Conservation (phyloP, 1,140 invertebrate genomes). For the Temnothorax longispinosus region DNA sequence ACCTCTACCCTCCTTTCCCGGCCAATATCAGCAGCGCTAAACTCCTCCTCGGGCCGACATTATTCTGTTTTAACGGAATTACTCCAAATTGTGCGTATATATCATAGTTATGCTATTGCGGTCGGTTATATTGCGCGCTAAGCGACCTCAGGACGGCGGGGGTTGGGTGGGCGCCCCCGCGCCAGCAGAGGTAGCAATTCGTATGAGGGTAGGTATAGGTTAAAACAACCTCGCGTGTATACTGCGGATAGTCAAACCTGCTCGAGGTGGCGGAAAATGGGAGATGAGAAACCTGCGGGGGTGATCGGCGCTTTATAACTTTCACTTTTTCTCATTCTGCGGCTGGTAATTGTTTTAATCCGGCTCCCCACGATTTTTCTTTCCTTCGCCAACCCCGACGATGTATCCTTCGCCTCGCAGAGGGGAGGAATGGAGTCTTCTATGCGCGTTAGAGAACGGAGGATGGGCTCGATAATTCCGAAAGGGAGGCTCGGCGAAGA, state of each 20-base stretch:
- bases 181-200: constrained; percentile 47
- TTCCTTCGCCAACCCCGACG: background rate
- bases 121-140: constrained; percentile 74
- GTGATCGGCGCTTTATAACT: constrained; percentile 51
- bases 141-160: constrained; percentile 46
- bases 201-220: constrained; percentile 30
- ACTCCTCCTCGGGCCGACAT: constrained; percentile 51
- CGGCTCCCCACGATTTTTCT: constrained; percentile 20
- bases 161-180: background rate
- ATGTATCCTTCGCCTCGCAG: background rate
- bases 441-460: background rate
- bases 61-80: constrained; percentile 77
- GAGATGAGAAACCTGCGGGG: background rate
- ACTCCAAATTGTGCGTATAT: constrained; percentile 78
- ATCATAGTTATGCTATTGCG: constrained; percentile 79
- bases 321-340: constrained; percentile 57
- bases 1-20: constrained; percentile 7
- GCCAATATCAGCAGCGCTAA: constrained; percentile 32
- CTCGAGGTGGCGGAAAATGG: background rate
- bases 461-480: constrained; percentile 30
- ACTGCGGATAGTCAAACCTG: constrained; percentile 28
- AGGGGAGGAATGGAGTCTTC: background rate
- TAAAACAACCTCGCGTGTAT: constrained; percentile 2
- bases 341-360: constrained; percentile 66
- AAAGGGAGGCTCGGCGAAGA: constrained; percentile 40